These are phyloP conservation scores for Plutomurus gul DNA, from an alignment of 1,140 invertebrate genomes.

Conservation along the genomic window DNA sequence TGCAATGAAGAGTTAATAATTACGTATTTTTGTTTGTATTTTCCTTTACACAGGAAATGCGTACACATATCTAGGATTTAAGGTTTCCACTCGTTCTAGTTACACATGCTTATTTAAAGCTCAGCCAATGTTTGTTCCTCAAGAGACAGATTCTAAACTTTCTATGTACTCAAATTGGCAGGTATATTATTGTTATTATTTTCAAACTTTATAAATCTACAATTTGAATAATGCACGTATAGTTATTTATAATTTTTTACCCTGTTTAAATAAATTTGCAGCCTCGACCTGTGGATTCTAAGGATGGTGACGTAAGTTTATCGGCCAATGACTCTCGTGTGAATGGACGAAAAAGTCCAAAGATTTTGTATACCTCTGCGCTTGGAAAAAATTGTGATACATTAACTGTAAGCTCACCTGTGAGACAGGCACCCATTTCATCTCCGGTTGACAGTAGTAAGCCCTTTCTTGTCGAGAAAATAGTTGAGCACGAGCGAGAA, in stretches of 20 bases:
- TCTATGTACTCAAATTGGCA: constrained; percentile 99
- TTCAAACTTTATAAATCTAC: not conserved
- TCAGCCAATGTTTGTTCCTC: constrained; percentile 89
- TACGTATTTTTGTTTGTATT: not conserved
- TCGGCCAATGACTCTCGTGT: constrained; percentile 51
- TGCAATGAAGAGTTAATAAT: not conserved
- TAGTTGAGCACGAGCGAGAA: not conserved
- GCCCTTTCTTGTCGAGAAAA: not conserved
- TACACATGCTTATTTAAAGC: constrained; percentile 91
- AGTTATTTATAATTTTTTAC: not conserved
- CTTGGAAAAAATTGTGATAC: constrained; percentile 44
- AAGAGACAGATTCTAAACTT: constrained; percentile 76
- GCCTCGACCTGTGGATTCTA: constrained; percentile 47
- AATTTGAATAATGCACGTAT: not conserved
- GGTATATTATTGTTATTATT: constrained; percentile 54
- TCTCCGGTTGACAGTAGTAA: constrained; percentile 33
- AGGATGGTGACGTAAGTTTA: constrained; percentile 40
- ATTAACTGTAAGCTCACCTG: constrained; percentile 47
- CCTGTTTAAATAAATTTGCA: constrained; percentile 18
- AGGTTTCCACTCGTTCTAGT: constrained; percentile 85
- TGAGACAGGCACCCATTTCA: constrained; percentile 27
- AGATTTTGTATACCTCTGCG: constrained; percentile 39
- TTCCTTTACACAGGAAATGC: constrained; percentile 81
- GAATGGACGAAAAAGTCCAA: constrained; percentile 45
- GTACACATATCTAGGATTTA: constrained; percentile 87